phyloP scores from a whole-genome alignment of 2,888 invertebrate species.

The Mystacides longicornis region DNA sequence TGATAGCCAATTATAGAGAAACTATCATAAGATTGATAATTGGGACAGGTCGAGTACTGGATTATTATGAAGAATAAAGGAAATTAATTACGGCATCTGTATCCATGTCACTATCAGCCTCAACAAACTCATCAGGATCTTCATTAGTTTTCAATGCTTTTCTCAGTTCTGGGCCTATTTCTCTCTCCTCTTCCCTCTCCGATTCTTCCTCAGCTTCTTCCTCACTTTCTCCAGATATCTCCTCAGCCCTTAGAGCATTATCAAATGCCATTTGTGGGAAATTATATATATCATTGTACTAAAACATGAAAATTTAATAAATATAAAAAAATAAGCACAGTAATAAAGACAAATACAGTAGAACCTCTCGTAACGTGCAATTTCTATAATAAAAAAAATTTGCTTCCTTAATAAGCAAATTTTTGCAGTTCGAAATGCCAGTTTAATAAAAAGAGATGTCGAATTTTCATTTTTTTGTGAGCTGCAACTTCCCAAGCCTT shows the following conservation, averaged over 20 bases:
- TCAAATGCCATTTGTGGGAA: conserved; percentile 95
- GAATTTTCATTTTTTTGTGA: no score
- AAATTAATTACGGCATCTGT: conserved; percentile 36
- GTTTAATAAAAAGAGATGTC: no score
- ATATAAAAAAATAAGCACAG: not conserved
- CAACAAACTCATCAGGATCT: conserved; percentile 60
- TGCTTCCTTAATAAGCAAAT: no score
- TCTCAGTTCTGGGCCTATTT: conserved; percentile 55
- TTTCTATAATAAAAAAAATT: no score
- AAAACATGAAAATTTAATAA: conserved; percentile 16
- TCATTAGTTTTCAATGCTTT: conserved; percentile 52
- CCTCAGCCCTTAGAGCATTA: conserved; percentile 82
- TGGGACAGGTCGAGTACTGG: no score
- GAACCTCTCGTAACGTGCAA: no score
- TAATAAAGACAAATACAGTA: no score
- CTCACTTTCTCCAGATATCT: conserved; percentile 66
- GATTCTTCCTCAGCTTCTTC: conserved; percentile 56
- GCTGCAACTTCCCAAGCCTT: no score
- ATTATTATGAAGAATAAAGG: not conserved
- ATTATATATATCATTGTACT: conserved; percentile 98
- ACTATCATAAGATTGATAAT: no score
- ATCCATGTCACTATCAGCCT: conserved; percentile 60
- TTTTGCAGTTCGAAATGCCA: no score
- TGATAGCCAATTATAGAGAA: no score
- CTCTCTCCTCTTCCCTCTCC: conserved; percentile 44